Conservation (phyloP, 2,888 invertebrate genomes). For the Mactromeris polynyma region DNA sequence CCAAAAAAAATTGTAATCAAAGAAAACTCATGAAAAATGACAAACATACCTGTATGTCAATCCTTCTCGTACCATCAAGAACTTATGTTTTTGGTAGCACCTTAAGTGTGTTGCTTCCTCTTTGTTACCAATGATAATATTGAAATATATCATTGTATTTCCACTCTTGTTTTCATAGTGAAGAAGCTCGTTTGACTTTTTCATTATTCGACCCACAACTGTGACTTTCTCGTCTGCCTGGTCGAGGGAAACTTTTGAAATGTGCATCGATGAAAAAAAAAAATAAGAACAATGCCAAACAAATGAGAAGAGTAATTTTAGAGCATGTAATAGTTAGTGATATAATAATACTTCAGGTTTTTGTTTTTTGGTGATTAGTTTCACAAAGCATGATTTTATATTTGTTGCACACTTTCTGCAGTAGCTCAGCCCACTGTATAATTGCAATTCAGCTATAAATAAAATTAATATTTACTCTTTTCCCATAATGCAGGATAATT, state of each 20-base stretch:
- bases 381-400: no score
- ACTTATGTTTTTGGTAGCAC: neutral
- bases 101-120: neutral
- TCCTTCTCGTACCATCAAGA: neutral
- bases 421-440: no score
- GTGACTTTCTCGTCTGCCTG: neutral
- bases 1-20: no score
- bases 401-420: no score
- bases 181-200: neutral
- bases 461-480: no score
- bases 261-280: neutral
- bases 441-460: no score
- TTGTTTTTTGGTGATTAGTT: no score
- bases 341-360: no score
- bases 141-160: neutral
- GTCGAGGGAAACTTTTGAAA: neutral
- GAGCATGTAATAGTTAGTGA: no score
- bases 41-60: neutral
- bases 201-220: neutral
- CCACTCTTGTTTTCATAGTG: neutral
- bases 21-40: no score
- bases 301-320: no score
- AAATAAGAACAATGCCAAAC: neutral
- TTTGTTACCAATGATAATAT: neutral
- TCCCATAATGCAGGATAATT: no score